These are phyloP conservation scores for Candidula unifasciata DNA, from an alignment of 2,888 invertebrate species.

Conservation along the genomic window DNA sequence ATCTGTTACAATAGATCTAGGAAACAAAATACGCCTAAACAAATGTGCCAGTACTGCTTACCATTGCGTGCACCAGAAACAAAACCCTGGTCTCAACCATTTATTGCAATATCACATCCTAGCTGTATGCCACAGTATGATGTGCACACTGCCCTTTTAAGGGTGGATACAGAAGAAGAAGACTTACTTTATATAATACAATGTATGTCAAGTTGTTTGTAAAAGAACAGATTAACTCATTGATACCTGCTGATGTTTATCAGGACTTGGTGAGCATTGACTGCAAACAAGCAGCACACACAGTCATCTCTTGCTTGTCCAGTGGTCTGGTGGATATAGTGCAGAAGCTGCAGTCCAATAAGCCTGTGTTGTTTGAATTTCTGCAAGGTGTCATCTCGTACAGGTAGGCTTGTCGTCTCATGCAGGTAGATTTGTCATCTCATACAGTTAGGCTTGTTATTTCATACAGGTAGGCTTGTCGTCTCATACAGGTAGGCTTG, in stretches of 20 bases:
- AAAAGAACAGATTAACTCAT: not conserved
- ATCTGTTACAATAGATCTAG: too few relatives aligned
- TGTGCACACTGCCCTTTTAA: too few relatives aligned
- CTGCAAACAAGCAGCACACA: slow-evolving; percentile 82
- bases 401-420: slow-evolving; percentile 76
- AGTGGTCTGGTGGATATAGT: slow-evolving; percentile 67
- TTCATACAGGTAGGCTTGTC: slow-evolving; percentile 79
- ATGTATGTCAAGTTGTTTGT: too few relatives aligned
- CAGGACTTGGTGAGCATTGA: slow-evolving; percentile 82
- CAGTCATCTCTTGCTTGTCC: slow-evolving; percentile 82
- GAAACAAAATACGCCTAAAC: too few relatives aligned
- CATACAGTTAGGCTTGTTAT: slow-evolving; percentile 79
- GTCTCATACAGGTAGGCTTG: slow-evolving; percentile 78
- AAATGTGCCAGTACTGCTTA: too few relatives aligned
- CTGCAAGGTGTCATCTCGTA: slow-evolving; percentile 81
- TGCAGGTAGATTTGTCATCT: slow-evolving; percentile 80
- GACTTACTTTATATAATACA: too few relatives aligned
- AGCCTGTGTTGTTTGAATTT: slow-evolving; percentile 81
- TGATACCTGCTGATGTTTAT: not conserved
- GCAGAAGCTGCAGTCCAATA: slow-evolving; percentile 61
- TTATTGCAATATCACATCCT: too few relatives aligned
- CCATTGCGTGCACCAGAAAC: too few relatives aligned
- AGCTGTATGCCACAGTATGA: too few relatives aligned
- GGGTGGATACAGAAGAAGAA: too few relatives aligned
- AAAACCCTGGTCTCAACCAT: too few relatives aligned